Conservation (phyloP, 2,888 invertebrate genomes). For the Pardosa pseudoannulata region DNA sequence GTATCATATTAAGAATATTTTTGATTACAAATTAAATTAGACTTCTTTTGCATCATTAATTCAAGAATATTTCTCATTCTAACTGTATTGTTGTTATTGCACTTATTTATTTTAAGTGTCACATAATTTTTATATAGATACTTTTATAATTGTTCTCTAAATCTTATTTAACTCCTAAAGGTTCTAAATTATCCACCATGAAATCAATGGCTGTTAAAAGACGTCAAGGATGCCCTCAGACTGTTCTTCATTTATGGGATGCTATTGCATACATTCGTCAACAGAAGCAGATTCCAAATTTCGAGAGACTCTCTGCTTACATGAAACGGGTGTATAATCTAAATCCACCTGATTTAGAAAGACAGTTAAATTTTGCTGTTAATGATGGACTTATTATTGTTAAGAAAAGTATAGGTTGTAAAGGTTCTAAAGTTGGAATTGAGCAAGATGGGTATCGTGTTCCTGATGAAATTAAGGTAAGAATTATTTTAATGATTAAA, state of each 20-base stretch:
- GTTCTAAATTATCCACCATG: constrained; percentile 6
- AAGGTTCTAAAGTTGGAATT: constrained; percentile 80
- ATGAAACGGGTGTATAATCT: constrained; percentile 80
- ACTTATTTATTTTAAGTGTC: no score
- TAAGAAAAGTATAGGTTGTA: constrained; percentile 79
- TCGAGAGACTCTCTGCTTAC: constrained; percentile 80
- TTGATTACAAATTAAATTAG: no score
- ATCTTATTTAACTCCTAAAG: no score
- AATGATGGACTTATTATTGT: constrained; percentile 80
- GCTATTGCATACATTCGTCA: constrained; percentile 81
- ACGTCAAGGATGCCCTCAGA: constrained; percentile 65
- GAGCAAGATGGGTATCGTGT: constrained; percentile 81
- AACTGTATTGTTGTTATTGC: no score
- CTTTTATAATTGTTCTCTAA: no score
- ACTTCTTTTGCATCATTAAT: no score
- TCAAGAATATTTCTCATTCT: no score
- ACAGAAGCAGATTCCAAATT: constrained; percentile 81
- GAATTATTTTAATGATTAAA: no score
- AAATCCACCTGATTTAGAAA: constrained; percentile 76
- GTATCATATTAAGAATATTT: no score
- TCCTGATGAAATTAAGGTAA: constrained; percentile 77
- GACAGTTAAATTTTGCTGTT: constrained; percentile 77
- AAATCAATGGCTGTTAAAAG: constrained; percentile 53
- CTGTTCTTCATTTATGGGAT: constrained; percentile 81
- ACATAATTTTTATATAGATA: no score